Evolutionary conservation across 2,113 vertebrate genomes (phyloP).

Genomic region (Gymnarchus niloticus): DNA sequence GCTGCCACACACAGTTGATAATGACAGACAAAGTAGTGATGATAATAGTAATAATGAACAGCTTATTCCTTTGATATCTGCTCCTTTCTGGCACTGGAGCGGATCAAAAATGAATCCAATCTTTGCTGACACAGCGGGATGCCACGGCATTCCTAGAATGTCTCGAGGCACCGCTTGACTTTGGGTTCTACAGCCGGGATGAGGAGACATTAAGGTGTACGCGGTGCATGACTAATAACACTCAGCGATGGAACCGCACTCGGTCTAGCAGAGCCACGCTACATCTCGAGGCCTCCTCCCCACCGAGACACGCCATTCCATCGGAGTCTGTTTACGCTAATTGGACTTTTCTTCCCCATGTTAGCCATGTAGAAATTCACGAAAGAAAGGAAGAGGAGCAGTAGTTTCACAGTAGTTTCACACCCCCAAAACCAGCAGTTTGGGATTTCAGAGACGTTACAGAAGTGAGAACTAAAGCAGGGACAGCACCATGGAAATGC

Average conservation of each 20-base stretch:
- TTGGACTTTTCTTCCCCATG: background rate
- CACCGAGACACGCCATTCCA: background rate
- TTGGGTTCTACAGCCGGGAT: background rate
- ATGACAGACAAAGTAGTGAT: background rate
- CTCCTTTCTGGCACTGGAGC: too few relatives aligned
- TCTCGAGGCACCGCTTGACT: background rate
- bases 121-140: background rate
- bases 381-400: background rate
- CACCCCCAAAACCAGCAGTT: background rate
- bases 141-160: background rate
- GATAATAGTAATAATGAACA: background rate
- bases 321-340: background rate
- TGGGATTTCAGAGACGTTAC: background rate
- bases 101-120: background rate
- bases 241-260: background rate
- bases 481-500: too few relatives aligned
- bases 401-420: background rate
- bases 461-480: background rate
- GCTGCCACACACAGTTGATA: background rate
- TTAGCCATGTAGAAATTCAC: background rate
- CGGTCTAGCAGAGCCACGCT: background rate
- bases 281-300: background rate
- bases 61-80: background rate
- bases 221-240: slow-evolving; percentile 16
- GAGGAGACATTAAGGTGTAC: slow-evolving; percentile 3